Conservation (phyloP, 1,140 invertebrate genomes). For the Nylanderia fulva region DNA sequence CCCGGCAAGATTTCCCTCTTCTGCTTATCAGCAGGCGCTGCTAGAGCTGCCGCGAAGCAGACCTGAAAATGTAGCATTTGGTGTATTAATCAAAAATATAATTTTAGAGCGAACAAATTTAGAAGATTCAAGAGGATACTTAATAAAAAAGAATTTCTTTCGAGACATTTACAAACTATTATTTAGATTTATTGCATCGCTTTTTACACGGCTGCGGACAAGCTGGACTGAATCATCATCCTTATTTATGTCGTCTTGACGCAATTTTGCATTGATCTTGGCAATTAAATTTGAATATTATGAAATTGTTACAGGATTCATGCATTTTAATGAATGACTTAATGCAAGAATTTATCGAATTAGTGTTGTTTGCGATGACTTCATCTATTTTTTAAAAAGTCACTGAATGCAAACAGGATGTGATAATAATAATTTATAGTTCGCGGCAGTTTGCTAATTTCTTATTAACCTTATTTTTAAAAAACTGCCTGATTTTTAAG, state of each 20-base stretch:
- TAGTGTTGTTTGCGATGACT: not conserved
- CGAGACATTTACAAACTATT: too few species aligned
- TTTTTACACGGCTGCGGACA: not conserved
- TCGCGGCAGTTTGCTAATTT: not conserved
- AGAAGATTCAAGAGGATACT: too few species aligned
- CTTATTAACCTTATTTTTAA: too few species aligned
- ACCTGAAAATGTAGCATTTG: constrained; percentile 66
- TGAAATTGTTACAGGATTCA: constrained; percentile 36
- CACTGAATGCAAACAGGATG: constrained; percentile 24
- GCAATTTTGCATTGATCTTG: constrained; percentile 9
- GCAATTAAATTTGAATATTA: constrained; percentile 40
- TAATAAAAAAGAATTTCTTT: too few species aligned
- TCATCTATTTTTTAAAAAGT: not conserved
- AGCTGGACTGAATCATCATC: not conserved
- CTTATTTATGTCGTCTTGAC: constrained; percentile 37
- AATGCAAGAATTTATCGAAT: constrained; percentile 21
- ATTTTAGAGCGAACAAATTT: too few species aligned
- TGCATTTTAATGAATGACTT: constrained; percentile 35
- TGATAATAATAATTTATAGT: not conserved
- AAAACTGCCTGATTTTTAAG: too few species aligned
- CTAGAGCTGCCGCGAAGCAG: constrained; percentile 71
- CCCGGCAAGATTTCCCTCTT: constrained; percentile 81
- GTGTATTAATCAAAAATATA: constrained; percentile 1
- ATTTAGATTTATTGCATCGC: not conserved
- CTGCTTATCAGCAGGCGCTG: constrained; percentile 55